phyloP scores from a whole-genome alignment of 1,140 invertebrate species.

The Lethocerus indicus region DNA sequence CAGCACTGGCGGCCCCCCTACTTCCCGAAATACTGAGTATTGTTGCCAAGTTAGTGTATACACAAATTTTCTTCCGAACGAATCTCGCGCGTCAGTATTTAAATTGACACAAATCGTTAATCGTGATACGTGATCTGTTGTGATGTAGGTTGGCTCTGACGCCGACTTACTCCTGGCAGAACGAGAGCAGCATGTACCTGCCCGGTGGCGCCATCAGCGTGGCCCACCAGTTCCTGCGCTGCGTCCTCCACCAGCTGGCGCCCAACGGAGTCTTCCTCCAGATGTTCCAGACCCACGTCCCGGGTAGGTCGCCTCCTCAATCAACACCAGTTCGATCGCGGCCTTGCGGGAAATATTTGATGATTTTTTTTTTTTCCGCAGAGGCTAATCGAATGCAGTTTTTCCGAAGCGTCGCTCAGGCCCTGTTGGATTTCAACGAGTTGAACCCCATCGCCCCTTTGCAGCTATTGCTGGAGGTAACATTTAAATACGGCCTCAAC shows the following conservation, averaged over 20 bases:
- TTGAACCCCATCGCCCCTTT: constrained; percentile 87
- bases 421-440: constrained; percentile 92
- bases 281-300: constrained; percentile 80
- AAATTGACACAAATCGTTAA: no score
- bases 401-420: constrained; percentile 83
- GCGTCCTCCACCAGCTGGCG: constrained; percentile 88
- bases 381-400: constrained; percentile 57
- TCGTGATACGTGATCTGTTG: constrained; percentile 2
- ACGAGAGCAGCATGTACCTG: constrained; percentile 68
- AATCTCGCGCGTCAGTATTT: no score
- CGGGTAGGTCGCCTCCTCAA: constrained; percentile 32
- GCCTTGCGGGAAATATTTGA: not conserved
- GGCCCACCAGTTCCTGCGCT: constrained; percentile 91
- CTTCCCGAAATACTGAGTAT: constrained; percentile 80
- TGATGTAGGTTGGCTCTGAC: constrained; percentile 45
- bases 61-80: no score
- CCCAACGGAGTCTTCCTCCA: constrained; percentile 93
- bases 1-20: constrained; percentile 77
- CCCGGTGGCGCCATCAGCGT: constrained; percentile 82
- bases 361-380: constrained; percentile 17
- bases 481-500: not conserved
- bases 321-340: not conserved
- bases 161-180: constrained; percentile 79
- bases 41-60: constrained; percentile 10
- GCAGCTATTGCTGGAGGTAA: constrained; percentile 75